phyloP scores from a whole-genome alignment of 2,797 vertebrate genomes.

The Pseudochaenichthys georgianus region DNA sequence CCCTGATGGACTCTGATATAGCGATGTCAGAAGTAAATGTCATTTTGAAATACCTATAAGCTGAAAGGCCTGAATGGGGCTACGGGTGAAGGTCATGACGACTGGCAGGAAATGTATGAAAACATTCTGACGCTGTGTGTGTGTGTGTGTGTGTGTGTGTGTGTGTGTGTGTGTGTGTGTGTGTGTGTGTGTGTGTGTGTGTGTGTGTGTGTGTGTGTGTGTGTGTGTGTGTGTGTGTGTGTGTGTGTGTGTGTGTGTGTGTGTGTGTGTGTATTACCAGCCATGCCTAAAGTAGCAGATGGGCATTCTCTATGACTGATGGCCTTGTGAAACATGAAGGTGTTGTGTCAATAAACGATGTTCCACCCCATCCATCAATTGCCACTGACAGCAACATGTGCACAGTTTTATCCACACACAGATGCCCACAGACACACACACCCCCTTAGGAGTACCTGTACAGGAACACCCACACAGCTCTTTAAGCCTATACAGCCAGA shows the following conservation, averaged over 20 bases:
- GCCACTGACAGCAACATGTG: constrained; percentile 70
- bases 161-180: constrained; percentile 29
- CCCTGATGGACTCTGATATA: constrained; percentile 40
- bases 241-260: constrained; percentile 25
- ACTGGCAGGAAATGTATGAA: constrained; percentile 66
- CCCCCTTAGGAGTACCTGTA: constrained; percentile 24
- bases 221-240: constrained; percentile 28
- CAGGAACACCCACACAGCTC: constrained; percentile 48
- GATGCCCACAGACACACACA: constrained; percentile 1
- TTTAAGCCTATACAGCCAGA: constrained; percentile 13
- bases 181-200: constrained; percentile 25
- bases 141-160: constrained; percentile 22
- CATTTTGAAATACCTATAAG: constrained; percentile 49
- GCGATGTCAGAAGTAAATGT: constrained; percentile 55
- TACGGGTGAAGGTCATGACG: constrained; percentile 70
- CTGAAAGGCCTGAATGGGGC: constrained; percentile 44
- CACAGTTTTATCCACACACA: constrained; percentile 55
- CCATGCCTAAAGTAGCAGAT: constrained; percentile 71
- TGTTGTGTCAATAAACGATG: constrained; percentile 83
- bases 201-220: constrained; percentile 22
- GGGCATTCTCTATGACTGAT: constrained; percentile 78
- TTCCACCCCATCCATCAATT: constrained; percentile 79
- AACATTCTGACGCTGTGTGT: constrained; percentile 38
- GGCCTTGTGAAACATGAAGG: constrained; percentile 81
- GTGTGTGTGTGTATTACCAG: constrained; percentile 30